These are phyloP conservation scores for Speoplatyrhinus poulsoni DNA, from an alignment of 2,113 vertebrate genomes.

Conservation along the genomic window DNA sequence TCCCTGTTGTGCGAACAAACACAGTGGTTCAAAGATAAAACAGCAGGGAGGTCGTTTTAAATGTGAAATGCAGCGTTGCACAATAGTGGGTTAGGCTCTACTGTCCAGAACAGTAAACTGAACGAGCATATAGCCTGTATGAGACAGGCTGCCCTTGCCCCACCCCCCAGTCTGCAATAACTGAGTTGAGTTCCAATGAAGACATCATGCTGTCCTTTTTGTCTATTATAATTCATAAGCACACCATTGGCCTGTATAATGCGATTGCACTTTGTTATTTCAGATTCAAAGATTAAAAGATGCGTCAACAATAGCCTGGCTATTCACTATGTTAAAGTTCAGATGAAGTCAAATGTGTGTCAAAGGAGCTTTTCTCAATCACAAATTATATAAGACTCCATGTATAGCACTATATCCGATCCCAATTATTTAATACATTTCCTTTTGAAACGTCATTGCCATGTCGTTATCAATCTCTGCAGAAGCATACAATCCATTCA, in stretches of 20 bases:
- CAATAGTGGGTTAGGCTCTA: too few species aligned
- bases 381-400: too few species aligned
- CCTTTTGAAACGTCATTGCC: neutral
- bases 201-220: slow-evolving; percentile 15
- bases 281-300: too few species aligned
- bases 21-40: too few species aligned
- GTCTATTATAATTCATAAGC: neutral
- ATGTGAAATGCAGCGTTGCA: neutral
- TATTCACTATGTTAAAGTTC: too few species aligned
- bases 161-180: slow-evolving; percentile 39
- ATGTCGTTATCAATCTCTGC: neutral
- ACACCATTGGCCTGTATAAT: neutral
- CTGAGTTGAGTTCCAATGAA: neutral
- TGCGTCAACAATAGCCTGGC: too few species aligned
- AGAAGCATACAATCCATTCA: neutral
- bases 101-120: too few species aligned
- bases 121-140: neutral
- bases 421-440: too few species aligned
- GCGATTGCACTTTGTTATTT: too few species aligned
- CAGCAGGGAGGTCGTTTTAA: too few species aligned
- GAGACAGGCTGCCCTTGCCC: slow-evolving; percentile 14
- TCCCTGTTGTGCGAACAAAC: too few species aligned
- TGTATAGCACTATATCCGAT: neutral
- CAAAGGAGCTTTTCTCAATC: neutral
- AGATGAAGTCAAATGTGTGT: neutral